Evolutionary conservation across 37 sponge, comb jelly and placozoan species (phyloP), one percentile per base, ranked within the genome.

Genomic region (Geodia barretti): DNA sequence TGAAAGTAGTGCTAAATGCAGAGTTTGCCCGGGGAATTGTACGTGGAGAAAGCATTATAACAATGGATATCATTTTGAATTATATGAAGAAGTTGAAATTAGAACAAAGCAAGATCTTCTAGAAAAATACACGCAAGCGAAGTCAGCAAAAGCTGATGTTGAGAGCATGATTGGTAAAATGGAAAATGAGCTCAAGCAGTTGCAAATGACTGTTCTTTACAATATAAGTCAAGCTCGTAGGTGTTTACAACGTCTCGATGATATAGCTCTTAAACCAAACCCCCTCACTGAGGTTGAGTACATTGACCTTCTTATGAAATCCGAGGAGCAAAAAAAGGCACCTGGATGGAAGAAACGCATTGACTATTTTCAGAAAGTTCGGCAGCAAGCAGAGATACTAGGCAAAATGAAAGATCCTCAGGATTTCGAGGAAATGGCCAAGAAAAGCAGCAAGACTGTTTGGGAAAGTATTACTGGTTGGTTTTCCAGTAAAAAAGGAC

Each of bases 251-350:
- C 68, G 73, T 14, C 39, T 92, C 31, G 76, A 86, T 54, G 77
- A 93, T 41, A 93, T 89, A 30, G 93, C 93, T 19, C 83, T 93
- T 21, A 89, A 82, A 35, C 90, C 90, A 36, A 89, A 85, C 40
- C 86, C 82, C 0, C 72, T 93, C 1, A 79, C 77, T 21, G 86
- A 88, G 43, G 87, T 89, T 2, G 84, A 89, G 11, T 93, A 93
- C 73, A 89, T 93, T 78, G 83, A 93, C 28, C 72, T 93, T 32
- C 74, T 93, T 37, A 89, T 93, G 17, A 68, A 89, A 32, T 86
- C 89, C 0, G 93, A 93, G 41, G 83, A 86, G 60, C 60, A 68
- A 20, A 61, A 88, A 24, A 66, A 36, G 24, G 76, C 76, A 24
- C 83, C 78, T 29, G 93, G 93, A 0, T 92, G 26, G 29, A 20